These are phyloP conservation scores for Platysteira castanea DNA, from an alignment of 2,113 vertebrate genomes.

Conservation along the genomic window DNA sequence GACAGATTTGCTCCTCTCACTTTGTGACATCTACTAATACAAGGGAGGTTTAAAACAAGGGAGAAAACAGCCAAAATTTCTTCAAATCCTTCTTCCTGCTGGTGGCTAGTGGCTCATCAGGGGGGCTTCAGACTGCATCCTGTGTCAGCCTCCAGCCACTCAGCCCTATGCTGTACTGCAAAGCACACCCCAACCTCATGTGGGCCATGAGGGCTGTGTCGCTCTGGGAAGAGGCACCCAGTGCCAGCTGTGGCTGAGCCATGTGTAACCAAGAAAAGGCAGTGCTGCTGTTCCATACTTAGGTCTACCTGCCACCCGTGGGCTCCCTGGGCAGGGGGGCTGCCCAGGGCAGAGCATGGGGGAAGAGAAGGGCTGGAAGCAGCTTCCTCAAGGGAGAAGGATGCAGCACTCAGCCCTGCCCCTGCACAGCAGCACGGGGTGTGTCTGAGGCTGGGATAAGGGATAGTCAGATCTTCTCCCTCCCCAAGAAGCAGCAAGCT, in stretches of 20 bases:
- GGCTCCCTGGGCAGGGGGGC: not conserved
- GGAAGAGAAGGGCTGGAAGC: not conserved
- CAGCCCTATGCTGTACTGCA: not conserved
- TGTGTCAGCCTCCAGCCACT: not conserved
- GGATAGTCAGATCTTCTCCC: not conserved
- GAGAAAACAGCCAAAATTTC: not conserved
- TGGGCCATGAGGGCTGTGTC: not conserved
- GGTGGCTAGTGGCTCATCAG: not conserved
- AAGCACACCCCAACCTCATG: not conserved
- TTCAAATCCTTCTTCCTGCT: not conserved
- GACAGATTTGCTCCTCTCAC: not conserved
- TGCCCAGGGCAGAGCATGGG: not conserved
- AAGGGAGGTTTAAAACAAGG: not conserved
- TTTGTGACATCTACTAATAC: not conserved
- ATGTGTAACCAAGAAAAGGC: not conserved
- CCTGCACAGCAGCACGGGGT: rapidly evolving
- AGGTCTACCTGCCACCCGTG: rapidly evolving
- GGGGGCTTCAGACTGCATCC: not conserved
- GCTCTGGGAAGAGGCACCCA: not conserved
- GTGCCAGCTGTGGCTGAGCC: not conserved
- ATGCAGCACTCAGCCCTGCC: not conserved
- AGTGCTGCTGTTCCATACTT: not conserved
- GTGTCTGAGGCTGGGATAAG: not conserved
- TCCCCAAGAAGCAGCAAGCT: not conserved
- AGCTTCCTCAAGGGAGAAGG: not conserved